These are phyloP conservation scores for Actenoides hombroni DNA, from an alignment of 2,113 vertebrate genomes.

Conservation along the genomic window DNA sequence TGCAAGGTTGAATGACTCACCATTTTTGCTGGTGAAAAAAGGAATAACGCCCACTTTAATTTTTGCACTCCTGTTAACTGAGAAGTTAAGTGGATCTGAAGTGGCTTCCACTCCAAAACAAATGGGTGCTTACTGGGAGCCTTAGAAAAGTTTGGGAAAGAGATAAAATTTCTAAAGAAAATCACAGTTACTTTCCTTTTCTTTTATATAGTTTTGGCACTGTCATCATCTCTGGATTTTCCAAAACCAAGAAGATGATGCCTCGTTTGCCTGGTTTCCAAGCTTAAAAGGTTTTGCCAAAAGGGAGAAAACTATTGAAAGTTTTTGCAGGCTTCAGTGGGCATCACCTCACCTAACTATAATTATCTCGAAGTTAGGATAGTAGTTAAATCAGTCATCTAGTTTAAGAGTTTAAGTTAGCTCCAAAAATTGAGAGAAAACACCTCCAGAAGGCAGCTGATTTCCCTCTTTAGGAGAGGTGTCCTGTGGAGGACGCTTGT, in stretches of 20 bases:
- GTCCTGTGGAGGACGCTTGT: not conserved
- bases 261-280: not conserved
- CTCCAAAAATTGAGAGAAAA: not conserved
- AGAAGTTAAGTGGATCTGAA: not conserved
- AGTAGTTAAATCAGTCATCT: not conserved
- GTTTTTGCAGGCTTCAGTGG: not conserved
- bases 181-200: not conserved
- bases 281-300: not conserved
- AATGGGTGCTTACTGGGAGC: not conserved
- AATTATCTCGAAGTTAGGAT: not conserved
- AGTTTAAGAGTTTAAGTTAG: not conserved
- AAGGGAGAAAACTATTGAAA: not conserved
- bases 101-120: not conserved
- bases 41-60: not conserved
- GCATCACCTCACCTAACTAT: not conserved
- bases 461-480: not conserved
- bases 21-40: constrained; percentile 7
- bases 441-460: not conserved
- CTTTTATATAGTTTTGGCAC: not conserved
- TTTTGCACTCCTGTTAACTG: constrained; percentile 4
- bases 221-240: not conserved
- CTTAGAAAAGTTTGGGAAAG: not conserved
- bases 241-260: not conserved
- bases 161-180: not conserved
- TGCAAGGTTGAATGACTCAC: constrained; percentile 36